These are phyloP conservation scores for Ectemnius lituratus DNA, from an alignment of 2,888 invertebrate genomes.

Conservation along the genomic window DNA sequence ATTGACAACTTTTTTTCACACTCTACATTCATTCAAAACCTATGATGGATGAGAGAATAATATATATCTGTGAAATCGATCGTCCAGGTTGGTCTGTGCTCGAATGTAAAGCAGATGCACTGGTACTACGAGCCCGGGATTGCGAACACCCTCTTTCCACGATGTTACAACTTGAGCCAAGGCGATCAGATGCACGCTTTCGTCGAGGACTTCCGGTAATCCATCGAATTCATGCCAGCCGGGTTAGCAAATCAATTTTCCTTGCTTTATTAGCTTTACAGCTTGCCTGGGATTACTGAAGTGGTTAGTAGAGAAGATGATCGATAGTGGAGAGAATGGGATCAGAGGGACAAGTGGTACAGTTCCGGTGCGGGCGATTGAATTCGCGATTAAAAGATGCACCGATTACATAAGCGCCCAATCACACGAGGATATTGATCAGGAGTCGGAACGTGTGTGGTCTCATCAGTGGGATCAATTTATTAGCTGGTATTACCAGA, in stretches of 20 bases:
- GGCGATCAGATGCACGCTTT: conserved; percentile 90
- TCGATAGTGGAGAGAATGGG: conserved; percentile 80
- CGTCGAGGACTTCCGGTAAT: conserved; percentile 89
- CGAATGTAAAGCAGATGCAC: conserved; percentile 88
- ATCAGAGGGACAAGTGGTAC: conserved; percentile 82
- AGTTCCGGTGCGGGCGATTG: conserved; percentile 87
- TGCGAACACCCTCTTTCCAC: conserved; percentile 89
- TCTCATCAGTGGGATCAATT: conserved; percentile 95
- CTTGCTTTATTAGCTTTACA: conserved; percentile 80
- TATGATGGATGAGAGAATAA: conserved; percentile 15
- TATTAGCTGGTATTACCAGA: conserved; percentile 83
- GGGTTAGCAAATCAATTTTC: neutral
- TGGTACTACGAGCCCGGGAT: conserved; percentile 92
- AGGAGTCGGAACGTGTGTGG: conserved; percentile 86
- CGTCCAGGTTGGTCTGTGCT: conserved; percentile 83
- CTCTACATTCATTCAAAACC: neutral
- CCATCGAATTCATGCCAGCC: neutral
- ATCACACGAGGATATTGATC: conserved; percentile 88
- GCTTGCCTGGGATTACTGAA: conserved; percentile 92
- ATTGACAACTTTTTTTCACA: conserved; percentile 1
- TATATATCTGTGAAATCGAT: conserved; percentile 9
- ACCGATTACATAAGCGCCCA: conserved; percentile 87
- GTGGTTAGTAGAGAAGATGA: conserved; percentile 84
- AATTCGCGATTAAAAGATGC: conserved; percentile 90
- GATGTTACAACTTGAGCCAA: conserved; percentile 91